These are phyloP conservation scores for Eulimnadia texana DNA, from an alignment of 1,140 invertebrate species.

Conservation along the genomic window DNA sequence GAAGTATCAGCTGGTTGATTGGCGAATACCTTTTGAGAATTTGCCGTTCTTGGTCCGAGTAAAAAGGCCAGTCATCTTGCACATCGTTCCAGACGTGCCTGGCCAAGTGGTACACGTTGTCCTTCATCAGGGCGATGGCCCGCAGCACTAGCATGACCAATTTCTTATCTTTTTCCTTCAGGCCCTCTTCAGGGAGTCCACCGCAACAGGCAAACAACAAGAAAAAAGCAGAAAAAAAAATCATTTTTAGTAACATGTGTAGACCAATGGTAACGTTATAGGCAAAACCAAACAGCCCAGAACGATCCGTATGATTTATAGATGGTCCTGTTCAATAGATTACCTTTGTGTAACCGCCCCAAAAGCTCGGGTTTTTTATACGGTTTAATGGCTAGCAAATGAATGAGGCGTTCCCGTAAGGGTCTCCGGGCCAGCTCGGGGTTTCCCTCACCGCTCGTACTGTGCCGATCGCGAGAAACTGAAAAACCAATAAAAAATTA, in stretches of 20 bases:
- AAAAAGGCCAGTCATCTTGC: conserved; percentile 85
- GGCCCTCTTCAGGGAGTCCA: conserved; percentile 52
- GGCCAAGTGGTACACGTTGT: conserved; percentile 74
- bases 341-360: conserved; percentile 60
- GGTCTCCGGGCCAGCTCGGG: conserved; percentile 51
- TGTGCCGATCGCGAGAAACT: background rate
- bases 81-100: conserved; percentile 82
- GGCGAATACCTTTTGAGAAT: conserved; percentile 74
- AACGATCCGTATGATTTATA: background rate
- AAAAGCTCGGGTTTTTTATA: conserved; percentile 84
- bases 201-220: background rate
- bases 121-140: conserved; percentile 59
- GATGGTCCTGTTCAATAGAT: too few relatives aligned
- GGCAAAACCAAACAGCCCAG: too few relatives aligned
- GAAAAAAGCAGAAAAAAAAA: conserved; percentile 3
- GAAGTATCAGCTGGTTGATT: too few relatives aligned
- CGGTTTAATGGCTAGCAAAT: conserved; percentile 75
- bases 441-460: conserved; percentile 22
- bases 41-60: conserved; percentile 70
- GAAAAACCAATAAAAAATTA: background rate
- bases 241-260: too few relatives aligned
- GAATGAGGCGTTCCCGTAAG: conserved; percentile 76
- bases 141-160: conserved; percentile 55
- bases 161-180: conserved; percentile 64
- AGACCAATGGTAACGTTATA: too few relatives aligned